These are phyloP conservation scores for Martes flavigula DNA, from an alignment of 2,797 vertebrate genomes.

Conservation along the genomic window DNA sequence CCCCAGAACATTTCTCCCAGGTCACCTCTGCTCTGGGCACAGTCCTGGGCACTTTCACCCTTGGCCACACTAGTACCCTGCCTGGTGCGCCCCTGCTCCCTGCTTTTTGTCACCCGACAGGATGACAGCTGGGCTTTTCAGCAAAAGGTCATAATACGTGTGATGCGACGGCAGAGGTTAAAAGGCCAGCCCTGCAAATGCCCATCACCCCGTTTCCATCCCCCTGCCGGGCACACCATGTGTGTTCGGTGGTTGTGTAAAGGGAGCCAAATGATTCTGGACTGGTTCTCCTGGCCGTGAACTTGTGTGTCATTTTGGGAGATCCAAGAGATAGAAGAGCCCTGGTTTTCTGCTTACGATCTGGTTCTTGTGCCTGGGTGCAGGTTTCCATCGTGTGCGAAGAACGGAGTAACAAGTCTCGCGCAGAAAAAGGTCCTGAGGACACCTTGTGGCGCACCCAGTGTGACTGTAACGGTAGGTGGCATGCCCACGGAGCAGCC, in stretches of 20 bases:
- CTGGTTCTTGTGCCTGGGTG: constrained; percentile 62
- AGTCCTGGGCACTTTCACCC: background rate
- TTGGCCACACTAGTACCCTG: background rate
- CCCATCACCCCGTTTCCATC: background rate
- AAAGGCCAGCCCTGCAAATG: background rate
- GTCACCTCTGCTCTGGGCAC: background rate
- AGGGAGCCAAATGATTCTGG: background rate
- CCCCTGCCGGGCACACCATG: constrained; percentile 4
- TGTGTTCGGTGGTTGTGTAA: background rate
- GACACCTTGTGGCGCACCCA: constrained; percentile 67
- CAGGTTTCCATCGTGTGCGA: constrained; percentile 79
- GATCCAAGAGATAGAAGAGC: constrained; percentile 20
- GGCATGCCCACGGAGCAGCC: background rate
- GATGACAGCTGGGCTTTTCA: constrained; percentile 36
- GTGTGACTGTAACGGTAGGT: constrained; percentile 82
- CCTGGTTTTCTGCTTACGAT: background rate
- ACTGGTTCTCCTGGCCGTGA: background rate
- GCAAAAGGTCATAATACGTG: constrained; percentile 60
- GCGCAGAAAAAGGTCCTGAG: constrained; percentile 67
- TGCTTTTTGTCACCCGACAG: background rate
- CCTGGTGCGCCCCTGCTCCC: background rate
- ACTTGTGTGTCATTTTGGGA: background rate
- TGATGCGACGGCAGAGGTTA: constrained; percentile 46
- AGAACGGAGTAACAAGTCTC: constrained; percentile 67
- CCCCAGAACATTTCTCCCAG: background rate